phyloP scores from a whole-genome alignment of 1,140 invertebrate genomes.

The Wiebesia pumilae region DNA sequence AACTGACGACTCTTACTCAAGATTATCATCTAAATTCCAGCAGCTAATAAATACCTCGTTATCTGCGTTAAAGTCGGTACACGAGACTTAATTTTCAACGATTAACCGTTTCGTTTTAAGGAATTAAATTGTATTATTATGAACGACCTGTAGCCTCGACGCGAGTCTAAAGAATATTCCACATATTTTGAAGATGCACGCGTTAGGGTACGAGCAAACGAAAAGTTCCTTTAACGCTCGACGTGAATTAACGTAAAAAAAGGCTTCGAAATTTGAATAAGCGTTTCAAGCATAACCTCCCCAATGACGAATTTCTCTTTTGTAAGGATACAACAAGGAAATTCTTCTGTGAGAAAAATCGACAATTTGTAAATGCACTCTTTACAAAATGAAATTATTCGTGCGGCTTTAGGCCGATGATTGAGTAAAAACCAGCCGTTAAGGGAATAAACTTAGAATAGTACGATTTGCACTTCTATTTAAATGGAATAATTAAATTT shows the following conservation, averaged over 20 bases:
- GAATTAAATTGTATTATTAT: neutral
- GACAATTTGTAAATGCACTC: too few species aligned
- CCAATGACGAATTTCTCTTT: too few species aligned
- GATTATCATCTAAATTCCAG: neutral
- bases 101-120: neutral
- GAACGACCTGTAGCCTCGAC: neutral
- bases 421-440: too few species aligned
- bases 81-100: neutral
- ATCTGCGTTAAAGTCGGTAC: neutral
- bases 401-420: too few species aligned
- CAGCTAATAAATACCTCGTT: conserved; percentile 1
- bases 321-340: too few species aligned
- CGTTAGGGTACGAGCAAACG: neutral
- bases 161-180: neutral
- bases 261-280: neutral
- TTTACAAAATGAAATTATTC: too few species aligned
- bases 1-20: neutral
- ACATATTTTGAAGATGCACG: neutral
- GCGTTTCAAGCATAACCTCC: neutral
- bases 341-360: too few species aligned
- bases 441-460: too few species aligned
- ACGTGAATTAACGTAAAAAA: neutral
- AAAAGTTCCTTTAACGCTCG: neutral
- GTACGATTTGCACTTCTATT: too few species aligned
- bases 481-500: too few species aligned